Percentiles rank a stretch among this genome's conserved stretches.
phyloP scores from a whole-genome alignment of 2,113 vertebrate genomes.

The Odontophorus gujanensis region DNA sequence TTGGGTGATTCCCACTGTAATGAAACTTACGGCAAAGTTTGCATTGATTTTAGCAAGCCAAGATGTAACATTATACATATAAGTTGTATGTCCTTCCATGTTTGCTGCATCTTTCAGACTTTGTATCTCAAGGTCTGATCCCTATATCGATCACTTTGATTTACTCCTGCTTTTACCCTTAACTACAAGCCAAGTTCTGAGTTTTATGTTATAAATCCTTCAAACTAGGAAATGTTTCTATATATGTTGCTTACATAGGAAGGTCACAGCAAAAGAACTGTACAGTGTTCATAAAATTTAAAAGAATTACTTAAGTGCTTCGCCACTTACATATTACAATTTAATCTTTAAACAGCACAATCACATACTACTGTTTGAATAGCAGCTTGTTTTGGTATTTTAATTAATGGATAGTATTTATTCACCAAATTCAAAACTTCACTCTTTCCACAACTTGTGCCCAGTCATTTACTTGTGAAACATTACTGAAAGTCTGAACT shows the following conservation, averaged over 20 bases:
- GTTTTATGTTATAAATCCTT: background rate
- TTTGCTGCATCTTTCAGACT: background rate
- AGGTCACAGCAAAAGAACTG: background rate
- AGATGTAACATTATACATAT: background rate
- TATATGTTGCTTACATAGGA: background rate
- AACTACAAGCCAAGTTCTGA: background rate
- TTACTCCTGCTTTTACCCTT: background rate
- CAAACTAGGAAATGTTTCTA: background rate
- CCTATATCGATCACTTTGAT: background rate
- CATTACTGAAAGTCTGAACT: background rate
- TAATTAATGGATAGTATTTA: background rate
- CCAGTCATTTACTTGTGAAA: background rate
- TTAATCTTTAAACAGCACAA: background rate
- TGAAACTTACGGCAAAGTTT: background rate
- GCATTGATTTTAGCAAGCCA: background rate
- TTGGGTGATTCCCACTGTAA: background rate
- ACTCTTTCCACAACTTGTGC: background rate
- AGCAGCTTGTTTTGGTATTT: constrained; percentile 2
- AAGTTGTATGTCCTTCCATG: background rate
- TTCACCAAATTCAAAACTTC: background rate
- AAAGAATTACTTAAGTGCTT: background rate
- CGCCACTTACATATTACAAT: background rate
- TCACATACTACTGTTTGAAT: background rate
- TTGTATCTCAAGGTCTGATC: background rate
- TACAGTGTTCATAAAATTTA: background rate